These are phyloP conservation scores for Protula sp. DNA, from an alignment of 2,888 invertebrate species.

Conservation along the genomic window DNA sequence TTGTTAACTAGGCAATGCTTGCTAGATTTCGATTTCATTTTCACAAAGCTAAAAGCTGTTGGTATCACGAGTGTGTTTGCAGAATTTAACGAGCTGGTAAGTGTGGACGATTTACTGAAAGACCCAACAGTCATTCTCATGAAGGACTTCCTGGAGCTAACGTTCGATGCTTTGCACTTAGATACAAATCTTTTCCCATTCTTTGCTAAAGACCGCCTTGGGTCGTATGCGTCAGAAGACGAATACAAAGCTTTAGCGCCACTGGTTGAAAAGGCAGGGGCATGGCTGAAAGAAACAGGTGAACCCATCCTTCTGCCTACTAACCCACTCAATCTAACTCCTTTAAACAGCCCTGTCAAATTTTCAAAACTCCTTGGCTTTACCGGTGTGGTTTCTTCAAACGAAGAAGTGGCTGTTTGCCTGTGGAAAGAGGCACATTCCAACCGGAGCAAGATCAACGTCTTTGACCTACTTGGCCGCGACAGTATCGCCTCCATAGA, in stretches of 20 bases:
- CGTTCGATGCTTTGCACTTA: slow-evolving; percentile 13
- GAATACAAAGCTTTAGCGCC: neutral
- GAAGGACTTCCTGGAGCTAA: slow-evolving; percentile 16
- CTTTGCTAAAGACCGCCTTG: slow-evolving; percentile 9
- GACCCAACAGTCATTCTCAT: slow-evolving; percentile 4
- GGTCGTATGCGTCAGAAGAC: no score
- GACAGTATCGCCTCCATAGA: slow-evolving; percentile 9
- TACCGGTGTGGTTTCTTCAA: slow-evolving; percentile 10
- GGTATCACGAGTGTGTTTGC: slow-evolving; percentile 5
- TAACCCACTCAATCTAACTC: slow-evolving; percentile 4
- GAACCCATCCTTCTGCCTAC: slow-evolving; percentile 16
- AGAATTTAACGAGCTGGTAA: slow-evolving; percentile 7
- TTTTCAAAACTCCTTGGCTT: slow-evolving; percentile 14
- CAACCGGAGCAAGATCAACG: slow-evolving; percentile 4
- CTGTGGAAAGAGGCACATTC: slow-evolving; percentile 1
- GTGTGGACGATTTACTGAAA: neutral
- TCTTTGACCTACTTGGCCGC: slow-evolving; percentile 8
- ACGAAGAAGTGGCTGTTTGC: slow-evolving; percentile 12
- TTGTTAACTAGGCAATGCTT: slow-evolving; percentile 12
- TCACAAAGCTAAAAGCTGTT: slow-evolving; percentile 12
- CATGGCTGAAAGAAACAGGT: slow-evolving; percentile 8
- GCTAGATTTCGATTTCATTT: slow-evolving; percentile 16
- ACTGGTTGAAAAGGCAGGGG: slow-evolving; percentile 9
- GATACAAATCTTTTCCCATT: slow-evolving; percentile 16
- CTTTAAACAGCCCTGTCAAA: slow-evolving; percentile 14